These are phyloP conservation scores for Oasisia sp. DNA, from an alignment of 2,888 invertebrate genomes.

Conservation along the genomic window DNA sequence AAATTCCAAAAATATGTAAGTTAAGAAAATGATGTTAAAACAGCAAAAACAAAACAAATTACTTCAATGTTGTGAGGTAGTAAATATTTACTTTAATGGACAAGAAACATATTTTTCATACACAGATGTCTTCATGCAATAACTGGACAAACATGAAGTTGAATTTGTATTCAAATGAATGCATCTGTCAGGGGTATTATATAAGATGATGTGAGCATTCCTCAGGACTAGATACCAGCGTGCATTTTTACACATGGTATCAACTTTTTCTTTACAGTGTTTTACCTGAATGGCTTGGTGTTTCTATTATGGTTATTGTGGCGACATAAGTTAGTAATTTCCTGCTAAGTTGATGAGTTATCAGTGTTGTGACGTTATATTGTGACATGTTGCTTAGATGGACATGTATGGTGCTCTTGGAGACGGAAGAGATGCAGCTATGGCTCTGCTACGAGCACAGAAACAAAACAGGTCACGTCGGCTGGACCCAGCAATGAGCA, in stretches of 20 bases:
- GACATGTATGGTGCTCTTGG: slow-evolving; percentile 42
- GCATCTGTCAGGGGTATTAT: too few relatives aligned
- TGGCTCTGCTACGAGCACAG: slow-evolving; percentile 23
- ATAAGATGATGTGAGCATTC: too few relatives aligned
- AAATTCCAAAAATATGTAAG: too few relatives aligned
- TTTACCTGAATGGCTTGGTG: background rate
- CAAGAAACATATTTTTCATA: too few relatives aligned
- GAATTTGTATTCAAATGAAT: too few relatives aligned
- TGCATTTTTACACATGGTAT: background rate
- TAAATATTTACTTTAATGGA: too few relatives aligned
- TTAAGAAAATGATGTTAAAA: too few relatives aligned
- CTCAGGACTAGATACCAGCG: too few relatives aligned
- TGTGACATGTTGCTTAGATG: background rate
- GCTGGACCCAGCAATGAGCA: background rate
- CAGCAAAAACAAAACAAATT: too few relatives aligned
- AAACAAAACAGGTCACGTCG: slow-evolving; percentile 30
- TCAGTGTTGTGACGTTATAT: background rate
- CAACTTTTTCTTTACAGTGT: background rate
- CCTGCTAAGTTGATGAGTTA: background rate
- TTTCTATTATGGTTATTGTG: background rate
- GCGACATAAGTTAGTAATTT: background rate
- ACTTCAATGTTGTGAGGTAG: too few relatives aligned
- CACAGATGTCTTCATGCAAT: too few relatives aligned
- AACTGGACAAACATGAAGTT: too few relatives aligned
- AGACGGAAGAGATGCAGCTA: slow-evolving; percentile 32